These are phyloP conservation scores for Herpailurus yagouaroundi DNA, from an alignment of 2,113 vertebrate genomes.

Conservation along the genomic window DNA sequence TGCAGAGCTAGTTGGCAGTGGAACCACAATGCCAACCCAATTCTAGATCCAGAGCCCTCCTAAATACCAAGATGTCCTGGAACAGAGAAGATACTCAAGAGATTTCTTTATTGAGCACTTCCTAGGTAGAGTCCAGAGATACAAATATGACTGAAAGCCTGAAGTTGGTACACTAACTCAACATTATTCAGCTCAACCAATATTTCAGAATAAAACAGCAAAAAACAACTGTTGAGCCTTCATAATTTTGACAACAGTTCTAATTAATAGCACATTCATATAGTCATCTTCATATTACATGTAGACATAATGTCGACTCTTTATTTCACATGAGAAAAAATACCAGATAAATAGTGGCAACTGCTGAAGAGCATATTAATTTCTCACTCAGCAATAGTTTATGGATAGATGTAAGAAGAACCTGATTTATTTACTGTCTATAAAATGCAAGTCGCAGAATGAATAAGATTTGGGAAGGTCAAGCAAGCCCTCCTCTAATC, in stretches of 20 bases:
- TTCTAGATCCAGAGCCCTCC: neutral
- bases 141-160: neutral
- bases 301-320: constrained; percentile 49
- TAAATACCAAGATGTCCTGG: neutral
- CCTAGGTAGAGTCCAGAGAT: neutral
- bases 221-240: neutral
- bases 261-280: neutral
- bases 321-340: constrained; percentile 3
- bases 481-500: constrained; percentile 38
- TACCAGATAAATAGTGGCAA: neutral
- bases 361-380: neutral
- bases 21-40: neutral
- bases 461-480: constrained; percentile 65
- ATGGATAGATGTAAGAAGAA: constrained; percentile 51
- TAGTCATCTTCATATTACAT: constrained; percentile 11
- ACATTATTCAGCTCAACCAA: neutral
- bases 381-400: constrained; percentile 48
- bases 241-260: constrained; percentile 16
- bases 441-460: constrained; percentile 61
- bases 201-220: neutral
- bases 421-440: constrained; percentile 58
- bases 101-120: neutral
- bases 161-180: neutral
- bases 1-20: neutral
- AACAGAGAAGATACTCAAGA: neutral